Evolutionary conservation across 1,140 invertebrate genomes (phyloP).

Genomic region (Pectinophora gossypiella): DNA sequence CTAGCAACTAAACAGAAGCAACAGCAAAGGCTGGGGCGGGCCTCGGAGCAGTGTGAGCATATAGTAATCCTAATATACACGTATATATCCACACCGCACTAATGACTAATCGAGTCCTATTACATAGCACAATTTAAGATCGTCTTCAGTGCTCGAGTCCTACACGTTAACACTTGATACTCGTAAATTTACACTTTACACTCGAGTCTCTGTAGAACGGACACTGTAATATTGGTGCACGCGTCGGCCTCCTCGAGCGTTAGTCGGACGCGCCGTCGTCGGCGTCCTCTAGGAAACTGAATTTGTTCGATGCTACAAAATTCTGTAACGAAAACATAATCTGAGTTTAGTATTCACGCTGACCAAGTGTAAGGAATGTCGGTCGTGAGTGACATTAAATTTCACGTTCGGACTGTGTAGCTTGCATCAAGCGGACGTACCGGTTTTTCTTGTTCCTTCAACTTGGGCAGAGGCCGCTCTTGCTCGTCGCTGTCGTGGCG

Average conservation of each 20-base stretch:
- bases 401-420: too few species aligned
- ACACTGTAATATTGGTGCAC: constrained; percentile 33
- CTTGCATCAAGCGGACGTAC: too few species aligned
- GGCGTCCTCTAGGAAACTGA: constrained; percentile 68
- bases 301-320: constrained; percentile 80
- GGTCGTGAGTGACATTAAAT: too few species aligned
- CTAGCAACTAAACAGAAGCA: constrained; percentile 5
- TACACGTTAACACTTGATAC: constrained; percentile 48
- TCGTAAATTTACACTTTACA: constrained; percentile 68
- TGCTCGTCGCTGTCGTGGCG: constrained; percentile 50
- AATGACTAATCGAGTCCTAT: constrained; percentile 48
- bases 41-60: constrained; percentile 51
- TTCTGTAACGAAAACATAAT: constrained; percentile 74
- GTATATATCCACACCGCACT: constrained; percentile 47
- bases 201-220: constrained; percentile 49
- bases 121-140: constrained; percentile 48
- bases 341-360: too few species aligned
- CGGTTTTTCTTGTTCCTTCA: constrained; percentile 79
- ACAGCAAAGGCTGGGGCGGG: constrained; percentile 52
- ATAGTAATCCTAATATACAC: constrained; percentile 45
- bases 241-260: constrained; percentile 17
- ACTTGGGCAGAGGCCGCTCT: constrained; percentile 76
- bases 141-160: constrained; percentile 36
- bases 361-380: too few species aligned
- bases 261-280: constrained; percentile 61